Conservation (phyloP, 1,140 invertebrate genomes). For the Microplitis mediator region DNA sequence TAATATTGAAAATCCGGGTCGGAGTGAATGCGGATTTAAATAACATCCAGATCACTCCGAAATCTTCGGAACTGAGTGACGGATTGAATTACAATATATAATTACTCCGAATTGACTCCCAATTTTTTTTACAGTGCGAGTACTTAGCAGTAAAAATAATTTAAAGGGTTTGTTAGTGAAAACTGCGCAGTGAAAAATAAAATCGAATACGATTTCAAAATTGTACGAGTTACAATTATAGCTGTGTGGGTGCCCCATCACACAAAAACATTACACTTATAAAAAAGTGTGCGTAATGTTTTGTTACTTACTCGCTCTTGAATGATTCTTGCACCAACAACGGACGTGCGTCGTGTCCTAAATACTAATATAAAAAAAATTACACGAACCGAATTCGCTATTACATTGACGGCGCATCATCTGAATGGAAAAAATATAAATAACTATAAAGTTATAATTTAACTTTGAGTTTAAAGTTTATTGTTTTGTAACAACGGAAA, state of each 20-base stretch:
- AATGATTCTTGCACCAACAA: slow-evolving; percentile 39
- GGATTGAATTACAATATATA: too few relatives aligned
- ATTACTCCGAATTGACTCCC: too few relatives aligned
- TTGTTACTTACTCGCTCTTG: slow-evolving; percentile 14
- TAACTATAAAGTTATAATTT: neutral
- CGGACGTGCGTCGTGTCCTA: slow-evolving; percentile 37
- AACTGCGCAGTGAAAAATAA: neutral
- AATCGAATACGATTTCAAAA: slow-evolving; percentile 11
- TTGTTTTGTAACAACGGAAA: slow-evolving; percentile 12
- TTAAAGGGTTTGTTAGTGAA: neutral
- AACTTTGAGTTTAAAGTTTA: neutral
- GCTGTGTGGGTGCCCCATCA: neutral
- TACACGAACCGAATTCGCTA: slow-evolving; percentile 22
- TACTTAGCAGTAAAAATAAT: too few relatives aligned
- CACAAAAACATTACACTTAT: neutral
- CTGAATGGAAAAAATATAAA: slow-evolving; percentile 6
- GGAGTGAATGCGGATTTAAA: too few relatives aligned
- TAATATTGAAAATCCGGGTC: too few relatives aligned
- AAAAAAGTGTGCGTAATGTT: neutral
- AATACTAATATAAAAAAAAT: slow-evolving; percentile 38
- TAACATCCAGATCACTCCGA: too few relatives aligned
- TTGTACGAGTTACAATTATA: neutral
- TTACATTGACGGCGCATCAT: slow-evolving; percentile 5
- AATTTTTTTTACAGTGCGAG: too few relatives aligned
- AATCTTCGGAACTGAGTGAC: too few relatives aligned